Base-by-base conservation (phyloP, 2,797 vertebrate genomes). In the Onychomys leucogaster region DNA sequence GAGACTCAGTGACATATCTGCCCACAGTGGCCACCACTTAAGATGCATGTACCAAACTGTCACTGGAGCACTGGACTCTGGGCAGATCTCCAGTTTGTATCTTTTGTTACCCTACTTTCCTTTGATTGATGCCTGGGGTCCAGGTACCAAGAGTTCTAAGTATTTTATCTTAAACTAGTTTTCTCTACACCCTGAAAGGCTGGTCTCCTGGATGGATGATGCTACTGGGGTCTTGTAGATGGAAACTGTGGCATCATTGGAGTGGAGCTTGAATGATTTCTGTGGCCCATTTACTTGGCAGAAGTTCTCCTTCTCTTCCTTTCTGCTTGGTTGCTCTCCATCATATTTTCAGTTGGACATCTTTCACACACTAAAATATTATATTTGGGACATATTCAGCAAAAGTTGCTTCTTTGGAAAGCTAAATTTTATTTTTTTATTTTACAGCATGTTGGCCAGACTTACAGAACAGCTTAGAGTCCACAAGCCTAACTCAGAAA, bases 401-500 rank as follows among this genome's bases (percentile, higher is more conserved):
- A 67, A 91, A 87, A 78, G 0, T 88, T 77, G 63, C 43, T 55
- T 93, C 52, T 89, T 90, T 91, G 29, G 63, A 93, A 95, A 84
- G 19, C 12, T 87, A 19, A 82, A 82, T 63, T 95, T 97, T 89
- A 73, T 61, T n/a, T 90, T 80, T 34, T 96, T 90, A 77, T 93
- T 94, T 96, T 96, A 37, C 46, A 89, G 55, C 12, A 75, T 71
- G 49, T 90, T 93, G 76, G 29, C 46, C 65, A 93, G 77, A 95
- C 59, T 80, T 92, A 75, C 11, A 61, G 76, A 94, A 87, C 43
- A 90, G 69, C 61, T 89, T 5, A 87, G 69, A 97, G 25, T 65
- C 34, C 41, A 78, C 65, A 76, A 86, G 37, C 77, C 67, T 96
- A 80, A 81, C 37, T 86, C 55, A 69, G 82, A 29, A 94, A 71